Evolutionary conservation across 2,888 invertebrate genomes (phyloP).

Genomic region (Oscheius onirici): DNA sequence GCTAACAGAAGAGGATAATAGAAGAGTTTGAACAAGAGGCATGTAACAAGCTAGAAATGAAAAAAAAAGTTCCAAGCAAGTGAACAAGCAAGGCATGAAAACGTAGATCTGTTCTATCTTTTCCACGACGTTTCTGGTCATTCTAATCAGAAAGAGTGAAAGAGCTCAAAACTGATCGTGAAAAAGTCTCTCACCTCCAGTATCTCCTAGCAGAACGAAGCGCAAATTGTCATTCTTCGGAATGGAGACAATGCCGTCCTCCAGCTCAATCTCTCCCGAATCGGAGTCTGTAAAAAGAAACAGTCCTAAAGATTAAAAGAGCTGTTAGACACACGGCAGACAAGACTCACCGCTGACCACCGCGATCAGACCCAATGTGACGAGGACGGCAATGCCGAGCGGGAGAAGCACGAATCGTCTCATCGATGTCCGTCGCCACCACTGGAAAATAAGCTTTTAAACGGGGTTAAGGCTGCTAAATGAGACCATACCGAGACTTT

Average conservation of each 20-base stretch:
- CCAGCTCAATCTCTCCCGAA: not conserved
- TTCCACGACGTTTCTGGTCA: too few species aligned
- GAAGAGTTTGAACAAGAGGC: too few species aligned
- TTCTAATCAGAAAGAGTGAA: too few species aligned
- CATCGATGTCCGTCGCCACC: conserved; percentile 7
- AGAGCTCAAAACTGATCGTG: too few species aligned
- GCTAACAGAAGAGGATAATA: too few species aligned
- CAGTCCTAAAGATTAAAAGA: not conserved
- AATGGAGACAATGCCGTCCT: not conserved
- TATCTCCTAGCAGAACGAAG: conserved; percentile 63
- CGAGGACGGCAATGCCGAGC: not conserved
- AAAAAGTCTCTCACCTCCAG: conserved; percentile 48
- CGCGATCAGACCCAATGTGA: conserved; percentile 1
- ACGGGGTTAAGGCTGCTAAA: too few species aligned
- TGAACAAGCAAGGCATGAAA: too few species aligned
- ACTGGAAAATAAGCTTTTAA: not conserved
- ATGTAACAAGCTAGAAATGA: too few species aligned
- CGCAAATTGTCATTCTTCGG: not conserved
- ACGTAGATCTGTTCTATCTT: conserved; percentile 26
- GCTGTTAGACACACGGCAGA: not conserved
- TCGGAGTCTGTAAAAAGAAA: not conserved
- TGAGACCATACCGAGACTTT: too few species aligned
- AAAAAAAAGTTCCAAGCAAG: too few species aligned
- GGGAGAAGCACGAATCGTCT: conserved; percentile 1
- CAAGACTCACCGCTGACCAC: conserved; percentile 11